Percentiles rank a stretch among this genome's conserved stretches.
Conservation (phyloP, 2,113 vertebrate genomes). For the Gymnocephalus cernua region DNA sequence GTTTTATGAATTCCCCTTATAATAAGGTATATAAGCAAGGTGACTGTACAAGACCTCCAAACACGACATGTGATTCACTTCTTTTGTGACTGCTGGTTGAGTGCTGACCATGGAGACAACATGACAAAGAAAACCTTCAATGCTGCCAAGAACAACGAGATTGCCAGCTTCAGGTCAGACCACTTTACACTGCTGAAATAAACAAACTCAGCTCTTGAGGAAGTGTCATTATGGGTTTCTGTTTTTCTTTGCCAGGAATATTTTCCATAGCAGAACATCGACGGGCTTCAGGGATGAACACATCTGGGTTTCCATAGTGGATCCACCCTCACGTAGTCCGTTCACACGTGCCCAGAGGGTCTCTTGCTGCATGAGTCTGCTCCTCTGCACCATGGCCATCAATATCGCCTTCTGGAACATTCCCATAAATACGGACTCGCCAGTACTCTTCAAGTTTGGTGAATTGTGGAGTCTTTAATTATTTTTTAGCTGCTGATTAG, state of each 20-base stretch:
- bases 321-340: constrained; percentile 84
- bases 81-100: constrained; percentile 85
- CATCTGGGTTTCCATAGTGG: constrained; percentile 87
- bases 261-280: constrained; percentile 85
- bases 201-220: neutral
- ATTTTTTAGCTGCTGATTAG: neutral
- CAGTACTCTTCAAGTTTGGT: constrained; percentile 82
- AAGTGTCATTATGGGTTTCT: neutral
- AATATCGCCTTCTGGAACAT: constrained; percentile 89
- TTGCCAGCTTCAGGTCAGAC: constrained; percentile 85
- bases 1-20: neutral
- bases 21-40: constrained; percentile 83
- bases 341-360: constrained; percentile 87
- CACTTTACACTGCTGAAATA: neutral
- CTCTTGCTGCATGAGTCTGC: constrained; percentile 87
- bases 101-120: constrained; percentile 73
- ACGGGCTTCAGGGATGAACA: constrained; percentile 87
- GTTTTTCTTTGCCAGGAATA: constrained; percentile 76
- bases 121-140: constrained; percentile 82
- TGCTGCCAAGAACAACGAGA: constrained; percentile 82
- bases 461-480: constrained; percentile 17
- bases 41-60: constrained; percentile 83
- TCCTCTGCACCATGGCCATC: constrained; percentile 89
- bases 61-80: constrained; percentile 79
- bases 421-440: constrained; percentile 69